Evolutionary conservation across 2,113 vertebrate species (phyloP).

Genomic region (Zosterops lateralis): DNA sequence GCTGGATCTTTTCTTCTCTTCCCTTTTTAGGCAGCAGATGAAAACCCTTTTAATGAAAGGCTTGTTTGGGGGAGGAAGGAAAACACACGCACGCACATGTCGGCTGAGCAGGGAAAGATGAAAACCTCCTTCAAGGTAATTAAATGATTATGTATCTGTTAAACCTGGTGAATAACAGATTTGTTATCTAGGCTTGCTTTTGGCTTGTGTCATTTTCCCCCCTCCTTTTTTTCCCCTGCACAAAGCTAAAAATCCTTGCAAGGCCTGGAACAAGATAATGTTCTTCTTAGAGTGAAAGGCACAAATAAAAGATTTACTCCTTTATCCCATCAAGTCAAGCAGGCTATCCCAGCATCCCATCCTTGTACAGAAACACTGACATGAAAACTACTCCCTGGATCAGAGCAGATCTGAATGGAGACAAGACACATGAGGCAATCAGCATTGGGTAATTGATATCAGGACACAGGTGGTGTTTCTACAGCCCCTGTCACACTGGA

Average conservation of each 20-base stretch:
- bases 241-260: slow-evolving; percentile 19
- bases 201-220: not conserved
- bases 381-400: not conserved
- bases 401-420: not conserved
- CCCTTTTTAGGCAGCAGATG: slow-evolving; percentile 53
- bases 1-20: slow-evolving; percentile 18
- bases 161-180: slow-evolving; percentile 48
- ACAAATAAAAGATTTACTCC: not conserved
- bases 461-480: not conserved
- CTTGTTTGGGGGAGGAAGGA: slow-evolving; percentile 49
- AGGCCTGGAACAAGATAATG: slow-evolving; percentile 25
- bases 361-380: not conserved
- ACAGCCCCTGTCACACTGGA: not conserved
- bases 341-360: not conserved
- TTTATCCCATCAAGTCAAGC: slow-evolving; percentile 25
- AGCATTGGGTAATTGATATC: not conserved
- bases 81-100: slow-evolving; percentile 30
- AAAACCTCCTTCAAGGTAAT: slow-evolving; percentile 71
- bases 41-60: slow-evolving; percentile 46
- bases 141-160: slow-evolving; percentile 65
- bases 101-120: slow-evolving; percentile 42
- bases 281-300: not conserved
- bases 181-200: slow-evolving; percentile 50
- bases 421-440: rapidly evolving
- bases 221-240: not conserved